A percentile compares a stretch with the other conserved stretches of the same genome.
These are phyloP conservation scores for Onychomys torridus DNA, from an alignment of 2,797 vertebrate genomes.

Conservation along the genomic window DNA sequence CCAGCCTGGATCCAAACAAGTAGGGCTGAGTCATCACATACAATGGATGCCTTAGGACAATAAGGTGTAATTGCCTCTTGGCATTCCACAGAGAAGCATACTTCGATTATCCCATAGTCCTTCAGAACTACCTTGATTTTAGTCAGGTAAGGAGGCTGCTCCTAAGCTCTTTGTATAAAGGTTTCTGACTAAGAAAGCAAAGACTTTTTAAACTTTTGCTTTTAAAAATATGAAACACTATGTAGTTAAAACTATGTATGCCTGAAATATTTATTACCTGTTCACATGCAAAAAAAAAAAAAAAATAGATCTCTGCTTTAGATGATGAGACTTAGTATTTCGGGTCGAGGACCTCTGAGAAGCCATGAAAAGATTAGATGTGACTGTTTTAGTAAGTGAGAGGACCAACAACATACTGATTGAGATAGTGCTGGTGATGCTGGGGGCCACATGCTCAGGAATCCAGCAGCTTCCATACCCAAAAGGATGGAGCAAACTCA, in stretches of 20 bases:
- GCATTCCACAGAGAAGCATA: not conserved
- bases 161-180: not conserved
- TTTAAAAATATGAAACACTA: constrained; percentile 37
- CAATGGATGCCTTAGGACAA: not conserved
- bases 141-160: not conserved
- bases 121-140: not conserved
- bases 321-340: constrained; percentile 32
- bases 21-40: not conserved
- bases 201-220: not conserved
- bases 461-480: not conserved
- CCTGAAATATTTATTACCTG: not conserved
- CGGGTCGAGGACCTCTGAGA: not conserved
- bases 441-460: not conserved
- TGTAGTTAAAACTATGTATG: not conserved
- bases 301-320: not conserved
- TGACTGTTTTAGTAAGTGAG: not conserved
- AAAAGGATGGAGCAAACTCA: not conserved
- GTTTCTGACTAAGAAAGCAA: not conserved
- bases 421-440: not conserved
- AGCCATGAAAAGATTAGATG: not conserved
- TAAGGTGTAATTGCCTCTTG: not conserved
- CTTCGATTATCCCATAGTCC: not conserved
- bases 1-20: not conserved
- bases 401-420: not conserved
- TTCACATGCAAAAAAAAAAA: constrained; percentile 30